phyloP scores from a whole-genome alignment of 2,113 vertebrate genomes.

The Ciconia maguari region DNA sequence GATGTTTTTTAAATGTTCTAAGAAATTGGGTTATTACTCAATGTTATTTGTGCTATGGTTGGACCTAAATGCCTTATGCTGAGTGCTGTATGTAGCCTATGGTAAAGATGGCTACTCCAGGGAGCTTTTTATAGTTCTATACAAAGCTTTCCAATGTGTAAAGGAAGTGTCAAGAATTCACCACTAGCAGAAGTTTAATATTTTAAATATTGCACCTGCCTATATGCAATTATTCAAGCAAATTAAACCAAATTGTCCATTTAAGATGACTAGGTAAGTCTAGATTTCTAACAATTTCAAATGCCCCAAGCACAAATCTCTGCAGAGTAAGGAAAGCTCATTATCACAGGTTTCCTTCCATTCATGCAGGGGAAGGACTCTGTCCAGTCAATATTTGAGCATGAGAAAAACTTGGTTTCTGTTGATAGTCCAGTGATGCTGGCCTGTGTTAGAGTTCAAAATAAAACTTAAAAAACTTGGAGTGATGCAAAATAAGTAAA shows the following conservation, averaged over 20 bases:
- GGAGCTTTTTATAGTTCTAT: background rate
- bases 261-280: background rate
- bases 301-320: background rate
- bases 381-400: background rate
- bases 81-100: rapidly evolving
- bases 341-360: background rate
- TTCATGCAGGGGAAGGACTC: background rate
- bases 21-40: background rate
- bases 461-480: background rate
- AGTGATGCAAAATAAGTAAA: background rate
- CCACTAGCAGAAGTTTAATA: background rate
- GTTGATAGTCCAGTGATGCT: background rate
- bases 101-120: background rate
- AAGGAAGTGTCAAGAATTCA: background rate
- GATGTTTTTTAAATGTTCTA: background rate
- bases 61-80: background rate
- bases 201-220: background rate
- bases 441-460: background rate
- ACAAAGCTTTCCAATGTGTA: background rate
- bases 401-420: background rate
- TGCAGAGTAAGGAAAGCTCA: background rate
- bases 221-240: background rate
- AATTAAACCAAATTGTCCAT: background rate
- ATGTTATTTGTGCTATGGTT: background rate
- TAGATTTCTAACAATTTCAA: background rate